phyloP scores from a whole-genome alignment of 2,888 invertebrate species.

The Sphaerolaimus hirsutus region DNA sequence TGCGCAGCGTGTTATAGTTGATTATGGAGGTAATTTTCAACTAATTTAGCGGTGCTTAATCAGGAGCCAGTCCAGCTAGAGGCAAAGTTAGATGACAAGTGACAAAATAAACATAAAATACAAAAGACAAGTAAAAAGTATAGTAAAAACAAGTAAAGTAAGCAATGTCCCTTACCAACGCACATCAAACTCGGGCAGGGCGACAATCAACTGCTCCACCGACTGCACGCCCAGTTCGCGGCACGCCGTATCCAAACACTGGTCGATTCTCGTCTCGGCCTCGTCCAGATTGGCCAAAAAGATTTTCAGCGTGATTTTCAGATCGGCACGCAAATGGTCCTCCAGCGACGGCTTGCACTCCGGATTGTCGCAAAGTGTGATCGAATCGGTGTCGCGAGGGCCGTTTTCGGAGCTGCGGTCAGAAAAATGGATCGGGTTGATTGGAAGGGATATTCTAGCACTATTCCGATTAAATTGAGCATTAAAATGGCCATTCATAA shows the following conservation, averaged over 20 bases:
- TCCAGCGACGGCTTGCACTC: conserved; percentile 8
- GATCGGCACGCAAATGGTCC: conserved; percentile 19
- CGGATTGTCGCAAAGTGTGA: neutral
- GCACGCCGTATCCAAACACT: conserved; percentile 7
- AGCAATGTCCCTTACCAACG: too few species aligned
- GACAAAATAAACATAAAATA: too few species aligned
- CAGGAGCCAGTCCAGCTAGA: neutral
- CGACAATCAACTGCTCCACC: conserved; percentile 18
- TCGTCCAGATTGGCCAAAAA: neutral
- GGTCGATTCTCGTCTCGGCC: neutral
- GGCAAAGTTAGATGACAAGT: neutral
- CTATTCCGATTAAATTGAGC: too few species aligned
- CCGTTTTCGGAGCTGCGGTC: too few species aligned
- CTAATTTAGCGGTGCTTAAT: too few species aligned
- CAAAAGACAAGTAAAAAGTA: too few species aligned
- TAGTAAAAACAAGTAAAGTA: too few species aligned
- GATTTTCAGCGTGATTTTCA: conserved; percentile 21
- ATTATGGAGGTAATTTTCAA: too few species aligned
- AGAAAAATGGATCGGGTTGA: too few species aligned
- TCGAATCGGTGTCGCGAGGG: neutral
- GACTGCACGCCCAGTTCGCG: conserved; percentile 16
- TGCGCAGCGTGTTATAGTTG: too few species aligned
- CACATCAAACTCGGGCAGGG: conserved; percentile 9
- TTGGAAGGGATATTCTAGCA: too few species aligned
- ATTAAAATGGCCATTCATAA: too few species aligned